Conservation (phyloP, 1,140 invertebrate species). For the Atta texana region DNA sequence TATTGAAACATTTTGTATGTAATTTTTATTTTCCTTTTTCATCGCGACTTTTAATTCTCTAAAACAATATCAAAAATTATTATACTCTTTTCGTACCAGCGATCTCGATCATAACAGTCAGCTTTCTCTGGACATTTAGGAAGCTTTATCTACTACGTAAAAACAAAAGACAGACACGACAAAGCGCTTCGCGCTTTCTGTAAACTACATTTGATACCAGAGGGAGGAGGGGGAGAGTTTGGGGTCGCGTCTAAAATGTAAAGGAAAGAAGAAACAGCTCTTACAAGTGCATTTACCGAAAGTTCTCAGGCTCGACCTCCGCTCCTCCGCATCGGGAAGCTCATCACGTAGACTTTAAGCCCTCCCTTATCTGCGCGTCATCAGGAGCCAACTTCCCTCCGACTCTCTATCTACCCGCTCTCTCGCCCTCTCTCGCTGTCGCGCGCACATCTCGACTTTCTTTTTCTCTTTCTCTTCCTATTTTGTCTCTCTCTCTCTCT, state of each 20-base stretch:
- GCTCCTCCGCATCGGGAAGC: constrained; percentile 83
- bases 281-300: constrained; percentile 80
- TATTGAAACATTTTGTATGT: not conserved
- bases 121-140: not conserved
- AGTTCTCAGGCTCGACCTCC: constrained; percentile 84
- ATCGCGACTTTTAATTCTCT: not conserved
- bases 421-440: constrained; percentile 62
- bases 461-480: constrained; percentile 72
- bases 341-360: constrained; percentile 85
- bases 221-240: constrained; percentile 36
- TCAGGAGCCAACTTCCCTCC: constrained; percentile 80
- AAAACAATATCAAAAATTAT: not conserved
- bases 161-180: constrained; percentile 8
- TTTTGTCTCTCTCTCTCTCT: constrained; percentile 49
- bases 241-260: constrained; percentile 69
- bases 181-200: constrained; percentile 16
- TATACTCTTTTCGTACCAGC: not conserved
- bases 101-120: not conserved
- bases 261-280: constrained; percentile 66
- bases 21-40: not conserved
- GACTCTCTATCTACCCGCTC: constrained; percentile 77
- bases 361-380: constrained; percentile 86
- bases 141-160: too few relatives aligned
- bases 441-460: constrained; percentile 64
- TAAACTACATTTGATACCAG: constrained; percentile 53